Base-by-base conservation (phyloP, 2,888 invertebrate species). In the Heliconius sara region DNA sequence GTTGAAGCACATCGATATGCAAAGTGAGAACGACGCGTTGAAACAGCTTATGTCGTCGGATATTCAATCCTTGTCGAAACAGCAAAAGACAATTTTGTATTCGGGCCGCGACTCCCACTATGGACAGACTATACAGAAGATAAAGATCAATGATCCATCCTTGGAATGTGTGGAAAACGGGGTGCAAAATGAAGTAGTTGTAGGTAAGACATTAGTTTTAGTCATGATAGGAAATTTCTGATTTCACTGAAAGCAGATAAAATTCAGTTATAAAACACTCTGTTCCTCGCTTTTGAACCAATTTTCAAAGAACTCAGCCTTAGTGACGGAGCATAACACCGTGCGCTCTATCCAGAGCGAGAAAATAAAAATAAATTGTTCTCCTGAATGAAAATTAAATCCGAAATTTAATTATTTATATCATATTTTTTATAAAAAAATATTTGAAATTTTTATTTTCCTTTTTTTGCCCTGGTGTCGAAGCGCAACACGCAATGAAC, bases 91-190 rank as follows among this genome's bases (percentile, higher is more conserved):
- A 2, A 94, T 95, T 77, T 72, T 94, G 81, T 94, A 91, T 77
- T 83, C 92, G 6, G 95, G 93, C 0, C 88, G 91, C 63, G 89
- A 93, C 68, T 90, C 91, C 0, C 87, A 89, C n/a, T 87, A 85
- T 0, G 94, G 93, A 0, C 91, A 92, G 83, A 94, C 94, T 0
- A 89, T 94, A n/a, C 94, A 95, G 85, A 93, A 92, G 82, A 94
- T 95, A 80, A 87, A 91, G 3, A 88, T 92, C 43, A 89, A 90
- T 78, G 93, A 94, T 83, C 92, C 93, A 0, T 82, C 84, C 2
- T 67, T 92, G 72, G 87, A 89, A 75, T 94, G 94, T 76, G 83
- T 85, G 3, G 87, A 84, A 13, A 84, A 84, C 13, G 85, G 81
- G 9, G 25, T 84, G 84, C 88, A 88, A 30, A 84, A 84, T 84